Evolutionary conservation across 2,888 invertebrate genomes (phyloP), one percentile per base, ranked within the genome.

Genomic region (Dendrolimus pini): DNA sequence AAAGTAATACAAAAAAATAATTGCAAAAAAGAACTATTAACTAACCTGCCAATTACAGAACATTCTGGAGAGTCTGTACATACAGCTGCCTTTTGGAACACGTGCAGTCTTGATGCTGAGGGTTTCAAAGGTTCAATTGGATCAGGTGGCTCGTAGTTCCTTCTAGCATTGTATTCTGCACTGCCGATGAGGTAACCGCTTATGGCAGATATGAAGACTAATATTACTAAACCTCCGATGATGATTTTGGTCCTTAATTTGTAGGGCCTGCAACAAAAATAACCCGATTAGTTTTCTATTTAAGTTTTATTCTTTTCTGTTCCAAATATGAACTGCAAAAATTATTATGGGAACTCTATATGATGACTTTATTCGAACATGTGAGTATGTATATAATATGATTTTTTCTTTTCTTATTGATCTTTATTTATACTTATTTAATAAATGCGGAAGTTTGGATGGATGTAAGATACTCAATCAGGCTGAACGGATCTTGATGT

Each of bases 11-110:
- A 30, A 30, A 30, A 30, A 30, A 18, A 18, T 18, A 18, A 2
- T 18, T 30, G 6, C 30, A 30, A 30, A 30, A 18, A 30, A 30
- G 3, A 14, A 30, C 30, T 30, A 30, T 30, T 47, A 12, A 62
- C 92, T 83, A 85, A 96, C 96, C 92, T 94, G 79, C 96, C 97
- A 66, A 96, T 93, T 62, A 91, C 80, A 3, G 96, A 96, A 80
- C 97, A 97, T 7, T 92, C 92, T 6, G 92, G 91, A 7, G 94
- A 94, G 76, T 97, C 97, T 0, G 96, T 94, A 74, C 95, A 96
- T 14, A 97, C 94, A 0, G 96, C 96, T 0, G 94, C 95, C 55
- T 87, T 92, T 60, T 92, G 89, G 79, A 94, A 97, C 1, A 80
- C 80, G 65, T 93, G 93, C n/a, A 95, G 85, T 54, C 79, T 78